Conservation (phyloP, 2,797 vertebrate species). For the Sebastes flavidus region DNA sequence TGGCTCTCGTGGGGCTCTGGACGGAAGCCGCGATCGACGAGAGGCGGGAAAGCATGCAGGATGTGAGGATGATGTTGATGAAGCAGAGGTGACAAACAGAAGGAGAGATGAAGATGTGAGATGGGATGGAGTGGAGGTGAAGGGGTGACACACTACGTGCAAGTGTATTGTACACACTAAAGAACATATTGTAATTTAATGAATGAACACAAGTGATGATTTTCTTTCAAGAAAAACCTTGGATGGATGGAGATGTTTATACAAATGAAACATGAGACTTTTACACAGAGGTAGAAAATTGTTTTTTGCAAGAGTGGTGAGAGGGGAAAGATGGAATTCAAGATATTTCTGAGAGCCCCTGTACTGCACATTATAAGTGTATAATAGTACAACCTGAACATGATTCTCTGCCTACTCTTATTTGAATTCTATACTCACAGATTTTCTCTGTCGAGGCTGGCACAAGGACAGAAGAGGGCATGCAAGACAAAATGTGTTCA, state of each 20-base stretch:
- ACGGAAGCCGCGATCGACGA: not conserved
- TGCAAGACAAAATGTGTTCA: conserved; percentile 56
- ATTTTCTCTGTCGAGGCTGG: conserved; percentile 59
- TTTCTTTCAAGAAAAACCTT: not conserved
- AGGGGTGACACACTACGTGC: not conserved
- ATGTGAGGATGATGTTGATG: conserved; percentile 1
- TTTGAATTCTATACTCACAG: conserved; percentile 65
- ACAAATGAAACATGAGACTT: not conserved
- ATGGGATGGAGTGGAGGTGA: conserved; percentile 1
- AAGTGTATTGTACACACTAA: not conserved
- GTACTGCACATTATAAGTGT: not conserved
- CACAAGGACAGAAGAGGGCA: conserved; percentile 42
- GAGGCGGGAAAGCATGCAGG: conserved; percentile 35
- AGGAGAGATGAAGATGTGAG: conserved; percentile 36
- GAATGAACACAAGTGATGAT: not conserved
- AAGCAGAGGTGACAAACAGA: conserved; percentile 26
- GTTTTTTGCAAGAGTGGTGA: not conserved
- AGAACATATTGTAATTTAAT: not conserved
- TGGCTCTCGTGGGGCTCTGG: conserved; percentile 72
- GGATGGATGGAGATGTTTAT: not conserved
- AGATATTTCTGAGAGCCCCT: not conserved
- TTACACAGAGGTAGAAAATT: not conserved
- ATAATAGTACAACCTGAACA: not conserved
- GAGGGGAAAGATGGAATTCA: not conserved
- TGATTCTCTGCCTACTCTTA: not conserved